Evolutionary conservation across 2,113 vertebrate genomes (phyloP).

Genomic region (Tachycineta bicolor): DNA sequence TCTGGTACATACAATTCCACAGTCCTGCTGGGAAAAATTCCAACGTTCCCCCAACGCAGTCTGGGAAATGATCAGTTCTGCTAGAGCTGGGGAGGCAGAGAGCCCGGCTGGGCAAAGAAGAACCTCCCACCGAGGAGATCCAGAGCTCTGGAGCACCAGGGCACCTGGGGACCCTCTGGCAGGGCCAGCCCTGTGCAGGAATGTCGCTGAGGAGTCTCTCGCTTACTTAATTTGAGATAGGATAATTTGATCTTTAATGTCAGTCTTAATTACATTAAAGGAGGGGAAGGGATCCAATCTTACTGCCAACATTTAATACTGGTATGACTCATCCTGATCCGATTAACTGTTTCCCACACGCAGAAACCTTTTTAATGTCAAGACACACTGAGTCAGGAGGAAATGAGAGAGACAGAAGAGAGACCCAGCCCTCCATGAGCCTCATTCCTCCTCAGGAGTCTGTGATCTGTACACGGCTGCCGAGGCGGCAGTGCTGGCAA

Average conservation of each 20-base stretch:
- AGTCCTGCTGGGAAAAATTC: not conserved
- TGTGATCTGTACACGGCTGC: not conserved
- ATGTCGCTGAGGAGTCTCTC: not conserved
- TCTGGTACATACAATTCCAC: fast-evolving
- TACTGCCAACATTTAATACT: not conserved
- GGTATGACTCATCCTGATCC: slow-evolving; percentile 1
- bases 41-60: not conserved
- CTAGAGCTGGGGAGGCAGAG: fast-evolving
- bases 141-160: not conserved
- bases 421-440: not conserved
- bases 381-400: not conserved
- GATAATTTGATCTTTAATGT: slow-evolving; percentile 25
- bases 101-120: not conserved
- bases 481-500: not conserved
- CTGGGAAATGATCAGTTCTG: not conserved
- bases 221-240: not conserved
- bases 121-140: fast-evolving
- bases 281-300: not conserved
- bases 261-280: not conserved
- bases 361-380: not conserved
- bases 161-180: not conserved
- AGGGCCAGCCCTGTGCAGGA: not conserved
- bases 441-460: not conserved
- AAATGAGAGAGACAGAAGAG: not conserved
- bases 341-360: slow-evolving; percentile 44